Conservation (phyloP, 37 sponge, comb jelly and placozoan species). For the Diacarnus erythraeanus region DNA sequence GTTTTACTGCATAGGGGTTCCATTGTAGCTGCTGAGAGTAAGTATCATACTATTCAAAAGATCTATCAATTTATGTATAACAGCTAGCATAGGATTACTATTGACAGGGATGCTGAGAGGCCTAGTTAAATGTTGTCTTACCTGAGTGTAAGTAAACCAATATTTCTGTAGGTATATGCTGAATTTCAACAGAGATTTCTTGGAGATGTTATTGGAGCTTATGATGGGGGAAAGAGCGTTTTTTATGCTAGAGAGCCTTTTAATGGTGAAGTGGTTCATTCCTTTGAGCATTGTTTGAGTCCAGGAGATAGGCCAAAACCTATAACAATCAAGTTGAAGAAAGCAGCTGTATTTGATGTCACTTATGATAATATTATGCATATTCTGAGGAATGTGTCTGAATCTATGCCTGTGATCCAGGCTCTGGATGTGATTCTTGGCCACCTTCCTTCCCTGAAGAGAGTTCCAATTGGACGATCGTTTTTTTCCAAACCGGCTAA, state of each 20-base stretch:
- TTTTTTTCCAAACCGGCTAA: constrained; percentile 25
- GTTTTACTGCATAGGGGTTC: too few relatives aligned
- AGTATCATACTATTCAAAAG: too few relatives aligned
- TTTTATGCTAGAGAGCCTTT: not conserved
- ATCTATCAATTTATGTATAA: too few relatives aligned
- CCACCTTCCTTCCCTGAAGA: constrained; percentile 33
- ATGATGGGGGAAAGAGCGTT: not conserved
- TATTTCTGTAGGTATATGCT: not conserved
- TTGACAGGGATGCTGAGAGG: constrained; percentile 56
- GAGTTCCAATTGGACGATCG: constrained; percentile 51
- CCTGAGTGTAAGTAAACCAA: too few relatives aligned
- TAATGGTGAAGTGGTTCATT: not conserved
- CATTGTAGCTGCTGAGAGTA: too few relatives aligned
- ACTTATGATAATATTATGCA: not conserved
- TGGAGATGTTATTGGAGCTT: not conserved
- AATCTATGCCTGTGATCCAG: constrained; percentile 32
- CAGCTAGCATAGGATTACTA: too few relatives aligned
- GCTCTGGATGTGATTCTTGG: constrained; percentile 57
- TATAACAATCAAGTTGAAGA: constrained; percentile 13
- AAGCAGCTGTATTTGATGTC: not conserved
- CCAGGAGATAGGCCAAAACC: not conserved
- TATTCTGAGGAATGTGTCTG: not conserved
- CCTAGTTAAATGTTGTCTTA: too few relatives aligned
- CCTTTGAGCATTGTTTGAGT: not conserved
- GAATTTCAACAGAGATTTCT: not conserved